Conservation (phyloP, 2,797 vertebrate genomes). For the Vipera latastei region DNA sequence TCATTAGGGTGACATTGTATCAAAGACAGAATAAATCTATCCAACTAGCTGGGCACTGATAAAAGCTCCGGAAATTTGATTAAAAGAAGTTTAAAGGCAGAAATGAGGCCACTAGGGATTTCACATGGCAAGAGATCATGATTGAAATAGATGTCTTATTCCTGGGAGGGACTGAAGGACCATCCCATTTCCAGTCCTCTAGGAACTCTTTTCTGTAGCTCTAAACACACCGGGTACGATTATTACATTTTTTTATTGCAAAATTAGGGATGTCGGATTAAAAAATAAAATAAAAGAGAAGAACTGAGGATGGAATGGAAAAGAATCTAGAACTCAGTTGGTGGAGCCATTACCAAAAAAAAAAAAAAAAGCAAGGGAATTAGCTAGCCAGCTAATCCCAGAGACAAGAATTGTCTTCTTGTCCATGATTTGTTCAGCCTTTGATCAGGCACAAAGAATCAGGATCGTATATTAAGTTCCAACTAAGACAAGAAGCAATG, state of each 20-base stretch:
- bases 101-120: neutral
- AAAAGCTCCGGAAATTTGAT: conserved; percentile 26
- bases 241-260: neutral
- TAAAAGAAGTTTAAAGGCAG: conserved; percentile 3
- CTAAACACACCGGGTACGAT: neutral
- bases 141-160: neutral
- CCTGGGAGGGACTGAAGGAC: neutral
- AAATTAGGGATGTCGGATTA: neutral
- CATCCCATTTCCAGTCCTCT: neutral
- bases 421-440: neutral
- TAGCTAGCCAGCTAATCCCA: neutral
- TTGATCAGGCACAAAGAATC: no score
- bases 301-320: neutral
- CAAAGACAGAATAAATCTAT: conserved; percentile 49
- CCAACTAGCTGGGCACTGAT: conserved; percentile 2
- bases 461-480: no score
- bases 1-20: conserved; percentile 54
- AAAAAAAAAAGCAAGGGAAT: neutral
- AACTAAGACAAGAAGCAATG: no score
- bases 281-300: neutral
- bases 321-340: neutral
- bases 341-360: neutral
- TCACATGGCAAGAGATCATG: neutral
- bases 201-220: neutral
- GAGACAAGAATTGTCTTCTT: neutral